Evolutionary conservation across 2,113 vertebrate species (phyloP).

Genomic region (Chlamydotis undulata): DNA sequence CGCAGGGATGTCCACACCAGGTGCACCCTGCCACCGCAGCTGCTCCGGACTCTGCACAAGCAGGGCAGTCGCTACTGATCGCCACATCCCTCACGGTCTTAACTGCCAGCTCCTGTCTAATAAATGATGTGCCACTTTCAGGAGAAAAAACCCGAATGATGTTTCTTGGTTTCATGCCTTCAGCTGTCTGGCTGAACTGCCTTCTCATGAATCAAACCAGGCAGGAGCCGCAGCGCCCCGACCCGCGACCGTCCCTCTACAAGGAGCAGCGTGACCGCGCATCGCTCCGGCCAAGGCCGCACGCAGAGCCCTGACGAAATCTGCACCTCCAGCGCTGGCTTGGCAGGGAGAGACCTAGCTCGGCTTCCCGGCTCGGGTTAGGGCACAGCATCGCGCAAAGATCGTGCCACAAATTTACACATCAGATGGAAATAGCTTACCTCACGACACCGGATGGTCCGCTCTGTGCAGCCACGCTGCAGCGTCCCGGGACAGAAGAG

Average conservation of each 20-base stretch:
- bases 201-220: background rate
- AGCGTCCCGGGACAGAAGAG: rapidly evolving
- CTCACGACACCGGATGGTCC: background rate
- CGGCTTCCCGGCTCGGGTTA: rapidly evolving
- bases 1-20: rapidly evolving
- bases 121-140: background rate
- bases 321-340: background rate
- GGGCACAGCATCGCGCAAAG: too few relatives aligned
- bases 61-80: background rate
- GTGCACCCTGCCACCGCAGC: rapidly evolving
- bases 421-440: rapidly evolving
- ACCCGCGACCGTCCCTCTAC: background rate
- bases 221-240: background rate
- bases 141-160: background rate
- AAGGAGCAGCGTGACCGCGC: rapidly evolving
- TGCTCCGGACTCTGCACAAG: too few relatives aligned
- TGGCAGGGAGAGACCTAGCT: background rate
- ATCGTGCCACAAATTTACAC: background rate
- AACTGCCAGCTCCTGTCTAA: background rate
- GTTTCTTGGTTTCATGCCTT: background rate
- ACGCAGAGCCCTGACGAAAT: rapidly evolving
- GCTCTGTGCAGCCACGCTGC: rapidly evolving
- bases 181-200: background rate
- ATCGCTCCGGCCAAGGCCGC: background rate
- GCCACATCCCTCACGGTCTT: background rate